Percentiles rank a stretch among this genome's conserved stretches.
These are phyloP conservation scores for Syritta pipiens DNA, from an alignment of 2,888 invertebrate species.

Conservation along the genomic window DNA sequence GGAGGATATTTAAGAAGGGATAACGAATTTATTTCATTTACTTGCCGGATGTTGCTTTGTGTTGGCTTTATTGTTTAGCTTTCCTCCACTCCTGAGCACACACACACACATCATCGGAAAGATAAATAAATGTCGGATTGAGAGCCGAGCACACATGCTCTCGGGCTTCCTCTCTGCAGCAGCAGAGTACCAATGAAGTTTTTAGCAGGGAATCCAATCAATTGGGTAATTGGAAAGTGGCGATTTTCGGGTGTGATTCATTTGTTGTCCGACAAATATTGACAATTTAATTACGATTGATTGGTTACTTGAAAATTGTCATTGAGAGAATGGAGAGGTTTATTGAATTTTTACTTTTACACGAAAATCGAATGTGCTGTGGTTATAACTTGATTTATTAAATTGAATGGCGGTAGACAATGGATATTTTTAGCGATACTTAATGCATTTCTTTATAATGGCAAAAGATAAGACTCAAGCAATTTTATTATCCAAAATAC, in stretches of 20 bases:
- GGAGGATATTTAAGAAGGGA: conserved; percentile 12
- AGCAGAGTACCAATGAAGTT: neutral
- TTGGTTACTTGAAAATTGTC: conserved; percentile 14
- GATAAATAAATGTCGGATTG: conserved; percentile 38
- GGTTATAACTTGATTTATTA: neutral
- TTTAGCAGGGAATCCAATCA: conserved; percentile 33
- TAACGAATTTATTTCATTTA: conserved; percentile 27
- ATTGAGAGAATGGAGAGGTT: conserved; percentile 19
- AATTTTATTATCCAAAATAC: too few species aligned
- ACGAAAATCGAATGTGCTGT: neutral
- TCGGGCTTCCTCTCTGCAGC: too few species aligned
- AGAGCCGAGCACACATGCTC: neutral
- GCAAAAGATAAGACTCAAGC: too few species aligned
- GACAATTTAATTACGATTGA: conserved; percentile 32
- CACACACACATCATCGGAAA: conserved; percentile 6
- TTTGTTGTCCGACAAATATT: conserved; percentile 33
- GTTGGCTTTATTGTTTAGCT: neutral
- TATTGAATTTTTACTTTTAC: conserved; percentile 11
- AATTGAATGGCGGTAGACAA: neutral
- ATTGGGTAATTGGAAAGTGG: conserved; percentile 40
- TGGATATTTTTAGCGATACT: neutral
- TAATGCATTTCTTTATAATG: neutral
- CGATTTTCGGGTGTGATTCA: conserved; percentile 26
- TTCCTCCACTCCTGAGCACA: neutral
- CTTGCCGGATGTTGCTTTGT: conserved; percentile 1